Percentiles rank a stretch among this genome's conserved stretches.
Conservation (phyloP, 2,888 invertebrate species). For the Teleogryllus oceanicus region DNA sequence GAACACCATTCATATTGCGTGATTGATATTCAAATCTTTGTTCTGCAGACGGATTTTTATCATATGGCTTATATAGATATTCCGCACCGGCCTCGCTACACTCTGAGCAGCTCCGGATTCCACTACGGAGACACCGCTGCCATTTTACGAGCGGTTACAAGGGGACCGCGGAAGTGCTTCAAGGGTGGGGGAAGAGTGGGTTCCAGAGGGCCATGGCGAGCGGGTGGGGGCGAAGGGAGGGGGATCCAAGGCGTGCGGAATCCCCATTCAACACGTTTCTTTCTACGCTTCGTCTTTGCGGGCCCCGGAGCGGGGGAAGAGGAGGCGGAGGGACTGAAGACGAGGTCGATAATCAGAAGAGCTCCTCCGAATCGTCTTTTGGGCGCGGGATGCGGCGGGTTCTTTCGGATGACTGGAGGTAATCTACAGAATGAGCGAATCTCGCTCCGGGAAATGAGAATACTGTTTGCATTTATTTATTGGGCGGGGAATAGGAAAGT, state of each 20-base stretch:
- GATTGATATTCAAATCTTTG: conserved; percentile 18
- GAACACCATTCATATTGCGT: conserved; percentile 4
- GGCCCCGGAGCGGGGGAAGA: too few species aligned
- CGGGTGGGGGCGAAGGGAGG: not conserved
- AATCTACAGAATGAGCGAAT: not conserved
- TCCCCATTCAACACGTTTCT: not conserved
- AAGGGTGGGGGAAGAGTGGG: not conserved
- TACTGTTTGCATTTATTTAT: too few species aligned
- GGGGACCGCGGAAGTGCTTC: not conserved
- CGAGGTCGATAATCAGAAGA: not conserved
- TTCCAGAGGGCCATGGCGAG: not conserved
- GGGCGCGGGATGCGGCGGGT: not conserved
- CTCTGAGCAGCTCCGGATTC: not conserved
- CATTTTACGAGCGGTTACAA: not conserved
- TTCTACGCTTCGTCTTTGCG: not conserved
- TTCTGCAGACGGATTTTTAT: not conserved
- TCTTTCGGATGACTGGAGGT: not conserved
- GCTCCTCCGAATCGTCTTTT: not conserved
- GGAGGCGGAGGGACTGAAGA: not conserved
- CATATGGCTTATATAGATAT: conserved; percentile 9
- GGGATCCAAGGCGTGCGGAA: not conserved
- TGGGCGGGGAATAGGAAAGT: too few species aligned
- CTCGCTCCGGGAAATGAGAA: too few species aligned
- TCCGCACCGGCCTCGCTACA: not conserved
- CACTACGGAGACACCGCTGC: not conserved